Conservation (phyloP, 2,888 invertebrate species). For the Lypha dubia region DNA sequence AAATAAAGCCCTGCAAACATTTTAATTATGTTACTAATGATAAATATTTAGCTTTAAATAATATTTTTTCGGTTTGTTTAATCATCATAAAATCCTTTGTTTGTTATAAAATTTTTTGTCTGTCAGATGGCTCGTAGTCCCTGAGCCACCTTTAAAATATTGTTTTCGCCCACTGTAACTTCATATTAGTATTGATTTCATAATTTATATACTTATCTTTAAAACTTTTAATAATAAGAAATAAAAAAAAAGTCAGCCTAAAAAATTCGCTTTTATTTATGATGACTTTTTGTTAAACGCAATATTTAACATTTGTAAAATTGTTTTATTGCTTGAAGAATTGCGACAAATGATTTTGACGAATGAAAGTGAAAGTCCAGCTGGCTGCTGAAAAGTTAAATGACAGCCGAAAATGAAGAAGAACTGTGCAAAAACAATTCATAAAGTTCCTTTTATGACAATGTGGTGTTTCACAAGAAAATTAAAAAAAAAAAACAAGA, state of each 20-base stretch:
- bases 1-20: no score
- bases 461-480: conserved; percentile 40
- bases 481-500: background rate
- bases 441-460: conserved; percentile 69
- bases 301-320: conserved; percentile 16
- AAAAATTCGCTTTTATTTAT: conserved; percentile 30
- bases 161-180: background rate
- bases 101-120: no score
- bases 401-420: conserved; percentile 41
- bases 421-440: conserved; percentile 30
- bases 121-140: no score
- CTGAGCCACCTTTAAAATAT: no score
- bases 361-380: conserved; percentile 72
- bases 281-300: conserved; percentile 4
- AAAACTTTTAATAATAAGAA: background rate
- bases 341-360: conserved; percentile 69
- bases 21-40: no score
- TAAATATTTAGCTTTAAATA: no score
- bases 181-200: background rate
- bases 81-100: no score
- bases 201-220: background rate
- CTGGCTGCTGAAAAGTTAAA: conserved; percentile 44
- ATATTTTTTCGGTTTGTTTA: no score
- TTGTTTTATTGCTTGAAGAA: conserved; percentile 37
- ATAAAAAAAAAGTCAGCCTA: background rate